Evolutionary conservation across 2,888 invertebrate genomes (phyloP).

Genomic region (Tromatobia lineatoria): DNA sequence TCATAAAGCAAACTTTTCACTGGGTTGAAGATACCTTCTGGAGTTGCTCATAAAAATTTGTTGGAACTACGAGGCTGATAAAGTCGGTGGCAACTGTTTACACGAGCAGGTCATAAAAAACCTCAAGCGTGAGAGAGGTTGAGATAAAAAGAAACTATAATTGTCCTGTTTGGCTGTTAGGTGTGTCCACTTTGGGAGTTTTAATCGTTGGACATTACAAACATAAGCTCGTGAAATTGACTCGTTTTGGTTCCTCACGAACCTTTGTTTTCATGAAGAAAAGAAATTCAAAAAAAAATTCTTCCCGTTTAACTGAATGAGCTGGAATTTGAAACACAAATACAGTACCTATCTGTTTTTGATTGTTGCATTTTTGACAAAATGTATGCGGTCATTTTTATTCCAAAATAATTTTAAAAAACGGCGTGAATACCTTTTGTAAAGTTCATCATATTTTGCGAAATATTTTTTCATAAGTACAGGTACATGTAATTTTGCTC

Average conservation of each 20-base stretch:
- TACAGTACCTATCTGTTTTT: too few species aligned
- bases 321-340: too few species aligned
- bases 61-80: slow-evolving; percentile 26
- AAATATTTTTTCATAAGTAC: too few species aligned
- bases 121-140: background rate
- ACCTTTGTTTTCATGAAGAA: too few species aligned
- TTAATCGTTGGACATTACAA: background rate
- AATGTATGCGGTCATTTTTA: too few species aligned
- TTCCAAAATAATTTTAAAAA: too few species aligned
- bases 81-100: slow-evolving; percentile 32
- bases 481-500: too few species aligned
- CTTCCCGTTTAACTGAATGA: too few species aligned
- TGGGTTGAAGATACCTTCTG: slow-evolving; percentile 3
- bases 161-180: background rate
- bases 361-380: too few species aligned
- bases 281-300: too few species aligned
- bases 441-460: too few species aligned
- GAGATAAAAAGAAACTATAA: slow-evolving; percentile 22
- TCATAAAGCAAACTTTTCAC: slow-evolving; percentile 7
- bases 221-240: background rate
- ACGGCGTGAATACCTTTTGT: too few species aligned
- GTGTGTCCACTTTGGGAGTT: background rate
- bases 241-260: background rate
- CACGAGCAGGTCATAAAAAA: slow-evolving; percentile 11
- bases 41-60: slow-evolving; percentile 21